A percentile compares a stretch with the other conserved stretches of the same genome.
Evolutionary conservation across 2,113 vertebrate genomes (phyloP).

Genomic region (Triplophysa tibetana): DNA sequence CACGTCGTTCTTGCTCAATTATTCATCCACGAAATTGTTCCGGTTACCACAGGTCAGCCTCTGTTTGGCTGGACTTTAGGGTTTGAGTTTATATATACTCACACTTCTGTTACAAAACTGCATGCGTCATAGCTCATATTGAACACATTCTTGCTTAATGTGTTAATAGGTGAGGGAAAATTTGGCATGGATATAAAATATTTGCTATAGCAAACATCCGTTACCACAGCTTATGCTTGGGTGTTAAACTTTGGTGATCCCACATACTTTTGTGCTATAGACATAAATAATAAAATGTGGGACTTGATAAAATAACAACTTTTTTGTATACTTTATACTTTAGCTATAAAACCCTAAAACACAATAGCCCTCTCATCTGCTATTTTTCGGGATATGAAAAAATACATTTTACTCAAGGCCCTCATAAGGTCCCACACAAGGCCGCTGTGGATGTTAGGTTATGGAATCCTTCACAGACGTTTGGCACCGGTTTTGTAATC

Average conservation of each 20-base stretch:
- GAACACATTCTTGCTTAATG: constrained; percentile 14
- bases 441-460: background rate
- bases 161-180: too few relatives aligned
- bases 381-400: background rate
- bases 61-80: background rate
- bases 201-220: too few relatives aligned
- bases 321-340: too few relatives aligned
- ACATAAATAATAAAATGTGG: too few relatives aligned
- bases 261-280: too few relatives aligned
- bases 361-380: background rate
- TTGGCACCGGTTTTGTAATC: constrained; percentile 33
- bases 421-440: background rate
- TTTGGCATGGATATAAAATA: too few relatives aligned
- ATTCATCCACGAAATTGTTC: constrained; percentile 20
- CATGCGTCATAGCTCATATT: background rate
- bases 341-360: background rate
- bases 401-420: background rate
- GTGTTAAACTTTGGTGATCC: too few relatives aligned
- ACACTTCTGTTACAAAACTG: background rate
- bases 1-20: constrained; percentile 4
- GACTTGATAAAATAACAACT: too few relatives aligned
- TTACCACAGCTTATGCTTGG: too few relatives aligned
- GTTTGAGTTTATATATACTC: background rate
- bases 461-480: constrained; percentile 3
- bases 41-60: background rate